phyloP scores from a whole-genome alignment of 2,888 invertebrate species.

The Acanthosepion esculentum region DNA sequence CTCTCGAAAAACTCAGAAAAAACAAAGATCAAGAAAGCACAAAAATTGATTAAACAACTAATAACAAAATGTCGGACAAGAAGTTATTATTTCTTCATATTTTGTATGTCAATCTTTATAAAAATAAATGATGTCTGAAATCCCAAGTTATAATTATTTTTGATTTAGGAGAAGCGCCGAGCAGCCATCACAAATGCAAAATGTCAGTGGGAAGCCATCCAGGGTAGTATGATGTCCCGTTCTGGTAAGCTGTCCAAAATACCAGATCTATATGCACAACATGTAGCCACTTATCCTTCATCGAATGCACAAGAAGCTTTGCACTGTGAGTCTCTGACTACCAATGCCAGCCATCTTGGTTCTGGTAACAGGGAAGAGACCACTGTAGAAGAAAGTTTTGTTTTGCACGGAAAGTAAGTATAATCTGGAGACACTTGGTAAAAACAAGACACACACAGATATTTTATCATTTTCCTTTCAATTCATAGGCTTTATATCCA shows the following conservation, averaged over 20 bases:
- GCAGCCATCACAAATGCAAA: slow-evolving; percentile 74
- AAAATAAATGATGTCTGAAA: no score
- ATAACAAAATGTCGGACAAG: no score
- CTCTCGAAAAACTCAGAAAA: no score
- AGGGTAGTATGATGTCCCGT: slow-evolving; percentile 67
- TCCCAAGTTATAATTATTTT: neutral
- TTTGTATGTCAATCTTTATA: no score
- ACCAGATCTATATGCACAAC: slow-evolving; percentile 72
- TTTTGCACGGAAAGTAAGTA: slow-evolving; percentile 49
- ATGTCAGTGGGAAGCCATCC: slow-evolving; percentile 74
- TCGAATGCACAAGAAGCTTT: slow-evolving; percentile 53
- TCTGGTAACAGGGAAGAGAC: slow-evolving; percentile 57
- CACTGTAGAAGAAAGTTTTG: slow-evolving; percentile 62
- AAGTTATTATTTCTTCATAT: no score
- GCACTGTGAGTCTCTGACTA: neutral
- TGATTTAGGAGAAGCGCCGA: slow-evolving; percentile 70
- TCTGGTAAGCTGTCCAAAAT: slow-evolving; percentile 64
- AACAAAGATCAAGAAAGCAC: no score
- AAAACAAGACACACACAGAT: neutral
- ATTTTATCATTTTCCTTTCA: no score
- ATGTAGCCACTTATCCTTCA: slow-evolving; percentile 68
- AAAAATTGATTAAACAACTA: no score
- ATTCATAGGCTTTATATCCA: neutral
- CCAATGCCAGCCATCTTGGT: slow-evolving; percentile 47
- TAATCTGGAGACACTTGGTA: neutral